Evolutionary conservation across 2,797 vertebrate genomes (phyloP).

Genomic region (Urosaurus nigricauda): DNA sequence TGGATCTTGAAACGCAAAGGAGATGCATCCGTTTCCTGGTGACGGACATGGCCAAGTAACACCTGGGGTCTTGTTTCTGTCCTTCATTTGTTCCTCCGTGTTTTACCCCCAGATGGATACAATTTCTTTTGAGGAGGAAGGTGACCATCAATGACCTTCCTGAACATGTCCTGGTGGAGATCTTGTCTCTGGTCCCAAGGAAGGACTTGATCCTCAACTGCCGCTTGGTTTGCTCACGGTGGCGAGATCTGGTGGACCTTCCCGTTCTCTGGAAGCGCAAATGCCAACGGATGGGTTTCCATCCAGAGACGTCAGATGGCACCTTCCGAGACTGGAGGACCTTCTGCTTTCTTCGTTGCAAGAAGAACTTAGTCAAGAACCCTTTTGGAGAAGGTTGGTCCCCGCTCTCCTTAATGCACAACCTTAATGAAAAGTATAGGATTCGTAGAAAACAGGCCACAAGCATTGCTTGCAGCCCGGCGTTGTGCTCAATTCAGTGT

Average conservation of each 20-base stretch:
- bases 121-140: background rate
- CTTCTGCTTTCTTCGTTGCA: background rate
- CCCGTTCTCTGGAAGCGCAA: background rate
- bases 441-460: too few species aligned
- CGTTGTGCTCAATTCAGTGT: too few species aligned
- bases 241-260: background rate
- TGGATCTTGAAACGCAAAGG: too few species aligned
- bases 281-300: slow-evolving; percentile 80
- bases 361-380: slow-evolving; percentile 88
- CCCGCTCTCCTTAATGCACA: background rate
- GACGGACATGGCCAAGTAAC: too few species aligned
- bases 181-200: background rate
- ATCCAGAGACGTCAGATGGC: background rate
- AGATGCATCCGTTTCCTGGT: too few species aligned
- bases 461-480: too few species aligned
- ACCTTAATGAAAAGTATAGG: too few species aligned
- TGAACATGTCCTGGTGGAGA: background rate
- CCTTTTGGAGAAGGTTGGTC: slow-evolving; percentile 84
- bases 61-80: too few species aligned
- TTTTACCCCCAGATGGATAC: background rate
- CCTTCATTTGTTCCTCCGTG: background rate
- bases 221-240: background rate
- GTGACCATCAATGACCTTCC: background rate
- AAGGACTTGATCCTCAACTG: background rate
- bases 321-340: slow-evolving; percentile 62